Conservation (phyloP, 2,797 vertebrate genomes). For the Brotogeris chrysoptera region DNA sequence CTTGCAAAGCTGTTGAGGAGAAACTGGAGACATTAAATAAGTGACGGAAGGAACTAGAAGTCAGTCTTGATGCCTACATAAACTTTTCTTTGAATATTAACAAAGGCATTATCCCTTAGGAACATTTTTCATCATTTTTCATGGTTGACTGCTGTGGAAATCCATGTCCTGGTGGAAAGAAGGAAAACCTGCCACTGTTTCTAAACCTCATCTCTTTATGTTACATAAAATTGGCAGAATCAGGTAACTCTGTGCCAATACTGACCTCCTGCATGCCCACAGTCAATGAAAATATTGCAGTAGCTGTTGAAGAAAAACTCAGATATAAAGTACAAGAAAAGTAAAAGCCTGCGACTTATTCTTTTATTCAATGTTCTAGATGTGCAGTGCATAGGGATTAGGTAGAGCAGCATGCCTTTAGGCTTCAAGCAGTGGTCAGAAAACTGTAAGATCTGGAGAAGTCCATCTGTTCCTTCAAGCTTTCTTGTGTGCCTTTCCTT, state of each 20-base stretch:
- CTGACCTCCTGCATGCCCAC: accelerated
- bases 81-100: neutral
- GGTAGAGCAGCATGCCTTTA: neutral
- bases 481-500: neutral
- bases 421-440: neutral
- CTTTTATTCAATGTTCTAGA: neutral
- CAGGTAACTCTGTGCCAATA: neutral
- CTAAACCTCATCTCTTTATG: neutral
- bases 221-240: neutral
- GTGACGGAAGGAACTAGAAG: neutral
- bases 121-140: neutral
- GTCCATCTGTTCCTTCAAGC: neutral
- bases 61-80: neutral
- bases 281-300: neutral
- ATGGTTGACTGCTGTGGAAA: neutral
- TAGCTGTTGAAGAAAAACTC: neutral
- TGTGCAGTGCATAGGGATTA: neutral
- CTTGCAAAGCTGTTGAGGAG: neutral
- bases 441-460: neutral
- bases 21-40: neutral
- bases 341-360: neutral
- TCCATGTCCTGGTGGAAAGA: neutral
- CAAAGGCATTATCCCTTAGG: neutral
- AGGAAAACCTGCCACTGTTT: neutral
- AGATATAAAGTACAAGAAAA: neutral